Evolutionary conservation across 2,888 invertebrate genomes (phyloP).

Genomic region (Perithous albicinctus): DNA sequence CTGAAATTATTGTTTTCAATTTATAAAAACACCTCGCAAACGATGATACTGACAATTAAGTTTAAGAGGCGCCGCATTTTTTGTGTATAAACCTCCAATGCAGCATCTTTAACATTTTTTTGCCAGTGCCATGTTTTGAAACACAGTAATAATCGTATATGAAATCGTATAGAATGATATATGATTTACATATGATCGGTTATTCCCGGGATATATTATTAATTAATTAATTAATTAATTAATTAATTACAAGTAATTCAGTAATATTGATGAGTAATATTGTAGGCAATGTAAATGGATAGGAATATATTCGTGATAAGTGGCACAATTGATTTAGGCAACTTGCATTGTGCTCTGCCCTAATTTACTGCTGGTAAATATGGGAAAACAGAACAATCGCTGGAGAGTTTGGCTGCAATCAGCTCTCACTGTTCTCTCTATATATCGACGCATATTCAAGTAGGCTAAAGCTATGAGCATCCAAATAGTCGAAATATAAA

Average conservation of each 20-base stretch:
- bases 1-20: no score
- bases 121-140: no score
- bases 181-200: no score
- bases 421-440: neutral
- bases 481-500: neutral
- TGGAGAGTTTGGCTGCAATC: neutral
- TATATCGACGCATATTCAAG: neutral
- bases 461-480: neutral
- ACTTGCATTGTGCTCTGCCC: neutral
- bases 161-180: no score
- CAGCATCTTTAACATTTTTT: no score
- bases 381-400: neutral
- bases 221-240: no score
- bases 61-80: no score
- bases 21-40: no score
- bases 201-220: no score
- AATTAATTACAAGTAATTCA: neutral
- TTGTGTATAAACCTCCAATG: no score
- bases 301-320: neutral
- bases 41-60: no score
- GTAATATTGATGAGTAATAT: neutral
- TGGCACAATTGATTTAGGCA: neutral
- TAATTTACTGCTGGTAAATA: neutral
- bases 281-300: neutral
- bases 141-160: no score